phyloP scores from a whole-genome alignment of 2,113 vertebrate species.

The Gopherus evgoodei region DNA sequence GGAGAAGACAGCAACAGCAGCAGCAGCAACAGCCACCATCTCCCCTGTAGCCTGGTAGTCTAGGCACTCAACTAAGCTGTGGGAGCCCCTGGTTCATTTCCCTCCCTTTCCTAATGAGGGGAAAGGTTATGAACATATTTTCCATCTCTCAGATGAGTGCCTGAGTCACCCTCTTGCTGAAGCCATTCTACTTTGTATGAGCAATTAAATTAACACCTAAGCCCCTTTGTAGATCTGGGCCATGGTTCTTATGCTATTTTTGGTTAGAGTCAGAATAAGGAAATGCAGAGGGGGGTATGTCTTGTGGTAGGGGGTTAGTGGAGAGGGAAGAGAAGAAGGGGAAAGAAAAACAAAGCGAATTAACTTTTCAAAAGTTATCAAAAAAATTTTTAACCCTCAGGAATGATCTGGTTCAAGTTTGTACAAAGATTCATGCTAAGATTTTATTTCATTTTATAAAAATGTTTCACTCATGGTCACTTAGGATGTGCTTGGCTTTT shows the following conservation, averaged over 20 bases:
- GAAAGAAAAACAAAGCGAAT: neutral
- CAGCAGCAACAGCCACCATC: no score
- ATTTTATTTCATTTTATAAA: neutral
- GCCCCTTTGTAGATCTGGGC: no score
- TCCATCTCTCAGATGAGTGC: no score
- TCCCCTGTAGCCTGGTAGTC: no score
- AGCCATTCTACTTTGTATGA: no score
- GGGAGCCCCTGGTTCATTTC: no score
- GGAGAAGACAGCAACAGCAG: no score
- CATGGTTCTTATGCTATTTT: neutral
- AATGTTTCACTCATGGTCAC: neutral
- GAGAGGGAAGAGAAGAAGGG: neutral
- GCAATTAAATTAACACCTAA: no score
- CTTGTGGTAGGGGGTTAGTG: neutral
- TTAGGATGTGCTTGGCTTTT: neutral
- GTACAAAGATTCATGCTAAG: neutral
- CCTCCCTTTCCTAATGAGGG: no score
- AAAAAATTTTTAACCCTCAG: neutral
- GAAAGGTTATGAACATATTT: no score
- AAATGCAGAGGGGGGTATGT: neutral
- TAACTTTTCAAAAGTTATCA: neutral
- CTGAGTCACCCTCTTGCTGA: no score
- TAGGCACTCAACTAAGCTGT: no score
- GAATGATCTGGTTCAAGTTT: neutral
- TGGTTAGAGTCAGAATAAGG: neutral